Conservation (phyloP, 2,113 vertebrate genomes). For the Helogale parvula region DNA sequence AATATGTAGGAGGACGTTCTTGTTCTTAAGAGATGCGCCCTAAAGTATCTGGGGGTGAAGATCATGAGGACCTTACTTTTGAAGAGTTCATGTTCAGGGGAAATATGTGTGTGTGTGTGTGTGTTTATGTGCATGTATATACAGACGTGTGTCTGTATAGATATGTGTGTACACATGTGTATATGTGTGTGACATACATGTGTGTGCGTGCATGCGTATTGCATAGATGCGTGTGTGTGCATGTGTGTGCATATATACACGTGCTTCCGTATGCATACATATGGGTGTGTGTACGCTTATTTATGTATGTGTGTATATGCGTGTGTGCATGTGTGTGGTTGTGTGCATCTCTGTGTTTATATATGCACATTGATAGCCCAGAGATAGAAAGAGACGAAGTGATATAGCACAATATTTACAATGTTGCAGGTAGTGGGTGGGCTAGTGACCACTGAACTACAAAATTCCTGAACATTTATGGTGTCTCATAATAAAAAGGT, state of each 20-base stretch:
- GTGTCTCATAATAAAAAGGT: background rate
- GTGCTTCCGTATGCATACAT: accelerated
- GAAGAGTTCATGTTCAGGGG: background rate
- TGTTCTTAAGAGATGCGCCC: background rate
- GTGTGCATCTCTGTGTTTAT: too few relatives aligned
- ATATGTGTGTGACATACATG: background rate
- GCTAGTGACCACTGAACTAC: background rate
- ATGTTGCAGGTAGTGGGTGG: background rate
- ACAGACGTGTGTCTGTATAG: background rate
- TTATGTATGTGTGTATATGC: background rate
- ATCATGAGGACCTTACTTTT: background rate
- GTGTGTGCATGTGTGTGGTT: background rate
- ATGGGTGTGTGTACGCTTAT: too few relatives aligned
- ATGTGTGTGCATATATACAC: background rate
- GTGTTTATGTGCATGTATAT: background rate
- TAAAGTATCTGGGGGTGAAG: background rate
- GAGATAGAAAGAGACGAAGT: background rate
- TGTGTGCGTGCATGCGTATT: too few relatives aligned
- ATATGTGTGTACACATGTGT: too few relatives aligned
- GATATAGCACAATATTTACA: background rate
- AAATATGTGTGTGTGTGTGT: background rate
- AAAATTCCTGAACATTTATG: background rate
- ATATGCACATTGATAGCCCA: background rate
- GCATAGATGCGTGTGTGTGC: background rate
- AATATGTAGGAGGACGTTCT: background rate